Evolutionary conservation across 2,888 invertebrate species (phyloP).

Genomic region (Tetanocera ferruginea): DNA sequence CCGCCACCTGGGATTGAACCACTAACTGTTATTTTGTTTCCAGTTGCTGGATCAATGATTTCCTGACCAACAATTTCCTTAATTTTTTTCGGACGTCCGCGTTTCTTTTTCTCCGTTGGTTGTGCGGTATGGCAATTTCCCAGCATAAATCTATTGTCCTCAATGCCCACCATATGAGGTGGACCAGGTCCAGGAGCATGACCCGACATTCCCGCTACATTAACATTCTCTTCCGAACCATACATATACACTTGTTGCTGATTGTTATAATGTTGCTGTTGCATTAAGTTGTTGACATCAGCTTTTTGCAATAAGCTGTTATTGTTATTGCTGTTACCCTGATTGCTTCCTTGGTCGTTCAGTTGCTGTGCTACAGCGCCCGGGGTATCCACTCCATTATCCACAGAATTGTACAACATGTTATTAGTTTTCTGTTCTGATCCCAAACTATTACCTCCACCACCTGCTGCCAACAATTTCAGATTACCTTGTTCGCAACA

Average conservation of each 20-base stretch:
- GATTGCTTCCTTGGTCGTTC: neutral
- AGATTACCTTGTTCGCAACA: conserved; percentile 73
- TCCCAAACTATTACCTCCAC: neutral
- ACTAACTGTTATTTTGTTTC: conserved; percentile 48
- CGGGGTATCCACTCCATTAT: neutral
- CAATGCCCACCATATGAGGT: neutral
- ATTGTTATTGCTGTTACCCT: conserved; percentile 7
- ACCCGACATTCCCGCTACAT: neutral
- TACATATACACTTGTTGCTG: conserved; percentile 28
- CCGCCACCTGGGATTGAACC: conserved; percentile 71
- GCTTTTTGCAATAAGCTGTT: neutral
- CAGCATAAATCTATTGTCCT: conserved; percentile 25
- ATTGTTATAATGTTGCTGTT: conserved; percentile 13
- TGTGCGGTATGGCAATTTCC: conserved; percentile 9
- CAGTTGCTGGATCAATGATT: conserved; percentile 75
- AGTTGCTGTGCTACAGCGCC: neutral
- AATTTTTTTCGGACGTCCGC: conserved; percentile 88
- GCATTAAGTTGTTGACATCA: neutral
- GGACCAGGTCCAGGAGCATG: conserved; percentile 38
- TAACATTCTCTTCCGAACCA: conserved; percentile 1
- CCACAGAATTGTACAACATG: neutral
- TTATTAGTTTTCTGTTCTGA: neutral
- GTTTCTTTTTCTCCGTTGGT: conserved; percentile 84
- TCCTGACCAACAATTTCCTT: conserved; percentile 55
- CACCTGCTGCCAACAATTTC: conserved; percentile 4